phyloP scores from a whole-genome alignment of 2,797 vertebrate genomes.

The Euphonia xanthogaster region DNA sequence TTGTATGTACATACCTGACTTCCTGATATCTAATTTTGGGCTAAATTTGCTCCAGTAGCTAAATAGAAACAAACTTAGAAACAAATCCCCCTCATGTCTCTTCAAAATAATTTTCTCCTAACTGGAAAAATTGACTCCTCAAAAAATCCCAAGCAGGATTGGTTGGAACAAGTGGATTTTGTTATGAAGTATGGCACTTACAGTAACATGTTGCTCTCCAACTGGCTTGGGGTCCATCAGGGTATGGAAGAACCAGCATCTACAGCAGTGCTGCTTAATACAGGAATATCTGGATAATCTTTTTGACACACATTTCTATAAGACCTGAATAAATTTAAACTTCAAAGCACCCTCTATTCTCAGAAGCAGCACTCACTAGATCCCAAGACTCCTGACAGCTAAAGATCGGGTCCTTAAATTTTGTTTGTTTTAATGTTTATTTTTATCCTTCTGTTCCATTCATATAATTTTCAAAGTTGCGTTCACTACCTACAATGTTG shows the following conservation, averaged over 20 bases:
- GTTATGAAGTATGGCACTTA: neutral
- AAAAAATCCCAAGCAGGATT: neutral
- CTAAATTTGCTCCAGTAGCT: neutral
- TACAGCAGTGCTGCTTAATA: neutral
- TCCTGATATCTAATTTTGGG: neutral
- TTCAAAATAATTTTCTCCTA: neutral
- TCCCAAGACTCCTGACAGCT: constrained; percentile 52
- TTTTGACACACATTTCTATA: neutral
- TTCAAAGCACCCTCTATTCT: constrained; percentile 45
- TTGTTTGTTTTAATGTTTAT: constrained; percentile 2
- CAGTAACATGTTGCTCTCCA: neutral
- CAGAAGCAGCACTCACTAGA: neutral
- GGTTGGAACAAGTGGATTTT: neutral
- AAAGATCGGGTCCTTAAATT: constrained; percentile 55
- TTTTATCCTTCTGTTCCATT: neutral
- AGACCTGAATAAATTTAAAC: constrained; percentile 46
- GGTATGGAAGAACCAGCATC: neutral
- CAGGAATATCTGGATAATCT: neutral
- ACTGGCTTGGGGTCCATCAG: neutral
- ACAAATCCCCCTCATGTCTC: neutral
- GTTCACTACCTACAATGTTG: neutral
- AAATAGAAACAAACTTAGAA: neutral
- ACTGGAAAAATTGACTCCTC: neutral
- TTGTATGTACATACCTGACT: neutral
- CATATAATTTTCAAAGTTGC: neutral